Evolutionary conservation across 2,113 vertebrate species (phyloP).

Genomic region (Grammomys surdaster): DNA sequence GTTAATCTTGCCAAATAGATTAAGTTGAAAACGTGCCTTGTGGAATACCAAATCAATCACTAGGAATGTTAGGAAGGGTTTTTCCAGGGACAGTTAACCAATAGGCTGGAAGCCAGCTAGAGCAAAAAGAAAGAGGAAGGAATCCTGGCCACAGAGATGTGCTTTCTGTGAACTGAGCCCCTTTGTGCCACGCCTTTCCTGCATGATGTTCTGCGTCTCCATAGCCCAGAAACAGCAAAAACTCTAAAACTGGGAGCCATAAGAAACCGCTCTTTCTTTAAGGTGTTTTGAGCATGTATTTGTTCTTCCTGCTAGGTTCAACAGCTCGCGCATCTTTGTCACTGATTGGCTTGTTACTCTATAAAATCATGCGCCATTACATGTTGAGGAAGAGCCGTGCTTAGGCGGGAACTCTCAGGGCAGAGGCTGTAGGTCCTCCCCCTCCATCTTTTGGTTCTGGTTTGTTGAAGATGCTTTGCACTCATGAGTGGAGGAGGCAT

Average conservation of each 20-base stretch:
- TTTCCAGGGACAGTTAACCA: not conserved
- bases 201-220: not conserved
- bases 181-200: not conserved
- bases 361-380: accelerated
- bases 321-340: not conserved
- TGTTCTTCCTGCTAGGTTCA: too few relatives aligned
- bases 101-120: not conserved
- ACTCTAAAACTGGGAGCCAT: not conserved
- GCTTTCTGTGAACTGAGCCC: not conserved
- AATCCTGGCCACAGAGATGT: not conserved
- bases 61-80: not conserved
- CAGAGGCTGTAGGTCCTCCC: accelerated
- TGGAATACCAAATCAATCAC: not conserved
- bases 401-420: not conserved
- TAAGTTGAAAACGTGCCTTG: not conserved
- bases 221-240: not conserved
- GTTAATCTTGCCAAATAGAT: not conserved
- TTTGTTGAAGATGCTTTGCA: not conserved
- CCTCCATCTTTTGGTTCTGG: not conserved
- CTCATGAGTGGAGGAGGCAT: not conserved
- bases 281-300: not conserved
- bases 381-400: not conserved
- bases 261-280: not conserved
- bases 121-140: not conserved
- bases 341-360: not conserved